These are phyloP conservation scores for Platyscelio sp. DNA, from an alignment of 2,888 invertebrate species.

Conservation along the genomic window DNA sequence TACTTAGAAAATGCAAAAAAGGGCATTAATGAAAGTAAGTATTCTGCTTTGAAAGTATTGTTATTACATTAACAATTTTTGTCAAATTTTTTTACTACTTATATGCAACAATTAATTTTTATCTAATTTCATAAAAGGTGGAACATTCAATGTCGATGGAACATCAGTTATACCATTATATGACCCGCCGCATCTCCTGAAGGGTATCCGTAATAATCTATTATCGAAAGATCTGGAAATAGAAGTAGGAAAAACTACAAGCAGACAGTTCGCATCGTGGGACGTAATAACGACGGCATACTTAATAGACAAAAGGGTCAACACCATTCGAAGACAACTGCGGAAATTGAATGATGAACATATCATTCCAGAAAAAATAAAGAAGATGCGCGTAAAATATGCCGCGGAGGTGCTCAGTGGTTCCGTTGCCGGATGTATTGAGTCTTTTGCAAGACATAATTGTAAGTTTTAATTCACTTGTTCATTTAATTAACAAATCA, in stretches of 20 bases:
- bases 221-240: constrained; percentile 8
- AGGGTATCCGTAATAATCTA: constrained; percentile 9
- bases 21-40: too few relatives aligned
- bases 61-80: too few relatives aligned
- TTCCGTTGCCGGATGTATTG: not conserved
- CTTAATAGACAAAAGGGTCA: constrained; percentile 11
- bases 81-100: too few relatives aligned
- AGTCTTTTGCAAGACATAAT: not conserved
- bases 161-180: not conserved
- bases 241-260: not conserved
- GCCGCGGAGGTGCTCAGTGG: constrained; percentile 21
- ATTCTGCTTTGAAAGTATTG: too few relatives aligned
- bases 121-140: too few relatives aligned
- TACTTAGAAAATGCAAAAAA: too few relatives aligned
- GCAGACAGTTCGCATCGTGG: constrained; percentile 27
- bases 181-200: constrained; percentile 7
- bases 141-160: not conserved
- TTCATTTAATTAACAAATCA: not conserved
- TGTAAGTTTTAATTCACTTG: not conserved
- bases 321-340: not conserved
- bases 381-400: constrained; percentile 21
- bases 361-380: constrained; percentile 3
- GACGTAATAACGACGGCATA: not conserved
- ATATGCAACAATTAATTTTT: too few relatives aligned
- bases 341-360: constrained; percentile 35